Percentiles rank a stretch among this genome's conserved stretches.
Evolutionary conservation across 2,888 invertebrate species (phyloP).

Genomic region (Dastarcus helophoroides): DNA sequence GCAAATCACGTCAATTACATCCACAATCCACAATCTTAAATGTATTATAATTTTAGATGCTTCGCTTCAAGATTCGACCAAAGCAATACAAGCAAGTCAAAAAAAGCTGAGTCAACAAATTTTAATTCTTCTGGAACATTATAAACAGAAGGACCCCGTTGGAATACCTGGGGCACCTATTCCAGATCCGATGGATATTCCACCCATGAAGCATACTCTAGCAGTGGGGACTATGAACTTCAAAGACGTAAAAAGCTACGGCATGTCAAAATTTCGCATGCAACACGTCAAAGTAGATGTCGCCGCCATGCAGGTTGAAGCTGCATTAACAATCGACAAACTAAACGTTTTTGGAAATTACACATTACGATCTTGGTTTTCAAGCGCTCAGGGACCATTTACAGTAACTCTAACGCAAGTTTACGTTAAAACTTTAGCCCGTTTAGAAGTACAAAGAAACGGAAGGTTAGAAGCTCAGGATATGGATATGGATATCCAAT

Average conservation of each 20-base stretch:
- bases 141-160: slow-evolving; percentile 66
- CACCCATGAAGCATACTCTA: slow-evolving; percentile 61
- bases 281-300: slow-evolving; percentile 59
- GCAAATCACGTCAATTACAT: no score
- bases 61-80: background rate
- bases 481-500: slow-evolving; percentile 68
- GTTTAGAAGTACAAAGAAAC: slow-evolving; percentile 58
- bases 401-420: slow-evolving; percentile 64
- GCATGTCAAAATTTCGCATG: slow-evolving; percentile 68
- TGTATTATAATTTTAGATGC: no score
- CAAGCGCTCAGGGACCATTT: slow-evolving; percentile 62
- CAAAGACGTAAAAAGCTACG: slow-evolving; percentile 58
- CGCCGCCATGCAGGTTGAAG: slow-evolving; percentile 64
- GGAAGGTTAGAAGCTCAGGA: slow-evolving; percentile 68
- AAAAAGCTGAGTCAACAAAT: slow-evolving; percentile 63
- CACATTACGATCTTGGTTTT: slow-evolving; percentile 59
- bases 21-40: no score
- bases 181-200: slow-evolving; percentile 70
- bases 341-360: slow-evolving; percentile 66
- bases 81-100: slow-evolving; percentile 38
- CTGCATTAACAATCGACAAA: slow-evolving; percentile 57
- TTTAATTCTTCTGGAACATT: slow-evolving; percentile 60
- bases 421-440: slow-evolving; percentile 54
- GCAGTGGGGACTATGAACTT: slow-evolving; percentile 60
- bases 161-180: slow-evolving; percentile 70